These are phyloP conservation scores for Platycheirus albimanus DNA, from an alignment of 2,888 invertebrate species.

Conservation along the genomic window DNA sequence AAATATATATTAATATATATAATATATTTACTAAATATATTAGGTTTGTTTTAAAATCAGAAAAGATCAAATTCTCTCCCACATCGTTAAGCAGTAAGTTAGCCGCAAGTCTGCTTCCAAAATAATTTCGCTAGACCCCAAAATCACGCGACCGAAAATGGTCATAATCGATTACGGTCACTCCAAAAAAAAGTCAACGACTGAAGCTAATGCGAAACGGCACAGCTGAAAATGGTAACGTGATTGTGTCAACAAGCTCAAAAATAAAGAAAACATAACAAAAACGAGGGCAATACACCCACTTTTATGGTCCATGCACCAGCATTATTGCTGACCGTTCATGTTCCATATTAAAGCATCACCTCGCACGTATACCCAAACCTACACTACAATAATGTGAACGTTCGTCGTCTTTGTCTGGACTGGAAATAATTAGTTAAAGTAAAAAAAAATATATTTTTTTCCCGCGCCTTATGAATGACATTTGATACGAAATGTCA, in stretches of 20 bases:
- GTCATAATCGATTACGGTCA: constrained; percentile 67
- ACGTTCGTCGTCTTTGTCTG: not conserved
- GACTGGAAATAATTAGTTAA: not conserved
- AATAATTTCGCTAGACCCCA: not conserved
- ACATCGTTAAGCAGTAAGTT: constrained; percentile 1
- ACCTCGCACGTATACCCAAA: not conserved
- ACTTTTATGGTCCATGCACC: constrained; percentile 44
- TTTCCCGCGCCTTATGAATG: constrained; percentile 55
- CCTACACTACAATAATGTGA: too few relatives aligned
- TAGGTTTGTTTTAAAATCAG: constrained; percentile 8
- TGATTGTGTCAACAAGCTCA: constrained; percentile 25
- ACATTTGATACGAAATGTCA: constrained; percentile 38
- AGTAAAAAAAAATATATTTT: constrained; percentile 34
- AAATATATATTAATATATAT: too few relatives aligned
- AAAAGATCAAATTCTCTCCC: constrained; percentile 27
- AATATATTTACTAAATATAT: too few relatives aligned
- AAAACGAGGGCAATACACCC: constrained; percentile 53
- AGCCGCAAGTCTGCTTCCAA: constrained; percentile 24
- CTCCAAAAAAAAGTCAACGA: constrained; percentile 50
- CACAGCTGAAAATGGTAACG: constrained; percentile 36
- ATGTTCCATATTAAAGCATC: constrained; percentile 22
- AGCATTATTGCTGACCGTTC: constrained; percentile 34
- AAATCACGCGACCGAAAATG: constrained; percentile 43
- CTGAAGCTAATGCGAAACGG: constrained; percentile 52
- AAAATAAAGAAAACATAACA: constrained; percentile 6